Evolutionary conservation across 2,797 vertebrate species (phyloP), one percentile per base, ranked within the genome.

Genomic region (Gymnopithys bicolor): DNA sequence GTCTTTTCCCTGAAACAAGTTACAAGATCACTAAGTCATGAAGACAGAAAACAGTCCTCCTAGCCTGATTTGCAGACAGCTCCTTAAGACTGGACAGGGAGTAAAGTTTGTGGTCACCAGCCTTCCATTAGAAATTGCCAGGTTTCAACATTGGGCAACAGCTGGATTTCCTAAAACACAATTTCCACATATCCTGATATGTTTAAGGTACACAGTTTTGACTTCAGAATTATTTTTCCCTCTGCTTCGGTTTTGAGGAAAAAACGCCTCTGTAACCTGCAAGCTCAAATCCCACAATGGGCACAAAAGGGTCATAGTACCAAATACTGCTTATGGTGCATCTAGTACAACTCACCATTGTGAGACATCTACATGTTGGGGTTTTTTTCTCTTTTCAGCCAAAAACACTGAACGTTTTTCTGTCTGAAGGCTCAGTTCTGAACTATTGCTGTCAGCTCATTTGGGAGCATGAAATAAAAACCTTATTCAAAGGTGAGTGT

Each of bases 241-340:
- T 30, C 22, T 59, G 8, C 30, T 75, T 89, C n/a, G 28, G 3
- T 62, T 88, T 33, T 60, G 51, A 69, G 30, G 60, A 66, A 82
- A 51, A 33, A 13, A 21, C 13, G 7, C 25, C n/a, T 52, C 21
- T 87, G 48, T 41, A 63, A 27, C n/a, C 15, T 63, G 15, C 35
- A 49, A 81, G 43, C 35, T 60, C 41, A 71, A 56, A 68, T 70
- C 60, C 48, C 51, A 77, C 60, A 74, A 66, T 19, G 39, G 25
- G 4, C 60, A 19, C 39, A 30, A 30, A 85, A 73, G 27, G 14
- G 12, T 27, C 16, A 11, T 2, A 32, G 39, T 53, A 39, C 30
- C 39, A 62, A 68, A 43, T 41, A 24, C 14, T 23, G 5, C 3
- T 0, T 0, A 0, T 41, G 33, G 9, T 66, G 27, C 19, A 17